Conservation (phyloP, 2,888 invertebrate genomes). For the Eupithecia tripunctaria region DNA sequence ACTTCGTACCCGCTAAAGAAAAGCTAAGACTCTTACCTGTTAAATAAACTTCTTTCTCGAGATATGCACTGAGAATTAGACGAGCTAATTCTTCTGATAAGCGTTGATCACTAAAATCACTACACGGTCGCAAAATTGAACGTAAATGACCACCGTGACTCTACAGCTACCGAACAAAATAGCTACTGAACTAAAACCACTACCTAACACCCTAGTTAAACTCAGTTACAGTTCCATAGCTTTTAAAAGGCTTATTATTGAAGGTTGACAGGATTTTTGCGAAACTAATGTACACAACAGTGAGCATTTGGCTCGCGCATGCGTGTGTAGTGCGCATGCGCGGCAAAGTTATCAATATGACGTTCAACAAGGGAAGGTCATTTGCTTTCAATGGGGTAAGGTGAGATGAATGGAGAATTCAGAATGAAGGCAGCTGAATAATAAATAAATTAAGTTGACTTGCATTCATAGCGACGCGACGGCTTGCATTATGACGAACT, state of each 20-base stretch:
- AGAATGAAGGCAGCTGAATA: slow-evolving; percentile 39
- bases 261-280: slow-evolving; percentile 69
- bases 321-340: slow-evolving; percentile 66
- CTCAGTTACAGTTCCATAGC: slow-evolving; percentile 53
- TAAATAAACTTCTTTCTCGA: slow-evolving; percentile 58
- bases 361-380: slow-evolving; percentile 7
- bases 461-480: slow-evolving; percentile 1
- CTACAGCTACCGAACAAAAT: slow-evolving; percentile 41
- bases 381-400: slow-evolving; percentile 71
- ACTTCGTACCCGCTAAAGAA: slow-evolving; percentile 69
- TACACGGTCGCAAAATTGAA: slow-evolving; percentile 16
- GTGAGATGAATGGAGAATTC: slow-evolving; percentile 70
- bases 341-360: slow-evolving; percentile 74
- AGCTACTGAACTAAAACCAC: slow-evolving; percentile 52
- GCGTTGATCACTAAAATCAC: slow-evolving; percentile 2
- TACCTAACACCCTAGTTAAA: slow-evolving; percentile 44
- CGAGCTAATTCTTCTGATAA: slow-evolving; percentile 26
- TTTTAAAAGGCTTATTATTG: slow-evolving; percentile 64
- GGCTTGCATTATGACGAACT: not conserved
- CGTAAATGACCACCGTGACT: slow-evolving; percentile 17
- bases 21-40: slow-evolving; percentile 66
- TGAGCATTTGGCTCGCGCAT: slow-evolving; percentile 53
- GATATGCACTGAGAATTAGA: slow-evolving; percentile 41
- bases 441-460: slow-evolving; percentile 24
- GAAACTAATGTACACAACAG: slow-evolving; percentile 70